Conservation (phyloP, 2,797 vertebrate genomes). For the Cuculus canorus region DNA sequence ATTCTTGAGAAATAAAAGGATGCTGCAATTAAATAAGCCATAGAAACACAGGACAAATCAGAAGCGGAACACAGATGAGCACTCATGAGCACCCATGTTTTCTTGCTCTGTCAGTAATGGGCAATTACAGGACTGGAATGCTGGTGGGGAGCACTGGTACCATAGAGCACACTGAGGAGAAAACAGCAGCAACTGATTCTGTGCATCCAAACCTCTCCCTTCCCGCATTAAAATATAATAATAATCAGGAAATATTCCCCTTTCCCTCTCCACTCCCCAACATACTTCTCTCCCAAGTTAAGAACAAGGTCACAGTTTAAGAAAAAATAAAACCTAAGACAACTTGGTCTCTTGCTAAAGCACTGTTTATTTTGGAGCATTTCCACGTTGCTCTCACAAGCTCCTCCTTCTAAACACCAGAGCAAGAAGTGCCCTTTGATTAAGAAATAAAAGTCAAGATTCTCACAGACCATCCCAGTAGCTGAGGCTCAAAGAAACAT, state of each 20-base stretch:
- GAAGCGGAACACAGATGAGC: neutral
- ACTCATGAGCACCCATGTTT: neutral
- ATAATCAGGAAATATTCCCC: neutral
- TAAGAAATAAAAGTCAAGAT: neutral
- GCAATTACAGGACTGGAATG: neutral
- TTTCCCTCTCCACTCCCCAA: neutral
- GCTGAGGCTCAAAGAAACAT: neutral
- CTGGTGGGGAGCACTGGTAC: neutral
- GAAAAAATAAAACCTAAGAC: neutral
- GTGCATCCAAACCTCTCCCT: neutral
- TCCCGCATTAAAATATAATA: neutral
- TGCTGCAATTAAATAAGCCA: slow-evolving; percentile 4
- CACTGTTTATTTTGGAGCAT: neutral
- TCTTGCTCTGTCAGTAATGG: neutral
- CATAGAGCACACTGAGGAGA: neutral
- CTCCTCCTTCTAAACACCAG: neutral
- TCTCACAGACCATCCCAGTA: neutral
- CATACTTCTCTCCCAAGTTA: neutral
- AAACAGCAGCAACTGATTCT: neutral
- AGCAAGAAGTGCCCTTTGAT: neutral
- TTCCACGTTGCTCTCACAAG: neutral
- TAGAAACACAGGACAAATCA: neutral
- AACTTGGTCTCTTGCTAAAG: neutral
- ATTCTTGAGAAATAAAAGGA: slow-evolving; percentile 8
- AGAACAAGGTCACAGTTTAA: neutral